Conservation (phyloP, 2,113 vertebrate genomes). For the Dipodomys ordii region DNA sequence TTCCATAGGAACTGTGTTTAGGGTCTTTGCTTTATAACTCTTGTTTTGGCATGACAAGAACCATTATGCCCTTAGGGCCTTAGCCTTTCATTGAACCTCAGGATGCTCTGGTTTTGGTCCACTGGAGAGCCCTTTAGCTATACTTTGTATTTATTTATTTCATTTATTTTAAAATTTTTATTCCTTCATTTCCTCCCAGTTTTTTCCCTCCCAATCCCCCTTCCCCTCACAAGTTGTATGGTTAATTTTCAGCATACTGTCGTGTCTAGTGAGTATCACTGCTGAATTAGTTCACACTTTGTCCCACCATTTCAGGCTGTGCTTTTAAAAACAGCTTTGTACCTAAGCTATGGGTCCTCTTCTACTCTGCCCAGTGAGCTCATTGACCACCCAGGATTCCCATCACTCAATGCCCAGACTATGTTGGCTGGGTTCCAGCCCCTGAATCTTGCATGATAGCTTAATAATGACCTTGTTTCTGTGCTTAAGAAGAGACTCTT, state of each 20-base stretch:
- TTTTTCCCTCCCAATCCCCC: too few species aligned
- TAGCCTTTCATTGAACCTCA: constrained; percentile 55
- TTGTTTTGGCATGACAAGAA: constrained; percentile 73
- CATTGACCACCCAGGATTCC: constrained; percentile 26
- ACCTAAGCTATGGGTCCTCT: constrained; percentile 37
- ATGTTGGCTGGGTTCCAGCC: neutral
- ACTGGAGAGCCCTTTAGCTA: constrained; percentile 26
- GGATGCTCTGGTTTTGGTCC: constrained; percentile 68
- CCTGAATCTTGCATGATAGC: constrained; percentile 21
- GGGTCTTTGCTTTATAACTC: constrained; percentile 52
- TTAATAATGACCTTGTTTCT: constrained; percentile 20
- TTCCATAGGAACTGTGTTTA: neutral
- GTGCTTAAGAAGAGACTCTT: neutral
- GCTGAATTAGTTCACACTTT: too few species aligned
- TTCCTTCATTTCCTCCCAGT: too few species aligned
- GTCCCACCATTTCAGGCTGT: neutral
- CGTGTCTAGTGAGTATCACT: too few species aligned
- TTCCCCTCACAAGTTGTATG: too few species aligned
- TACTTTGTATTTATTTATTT: too few species aligned
- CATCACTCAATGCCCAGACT: constrained; percentile 37
- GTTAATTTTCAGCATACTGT: too few species aligned
- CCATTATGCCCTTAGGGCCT: constrained; percentile 34
- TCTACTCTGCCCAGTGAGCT: constrained; percentile 54
- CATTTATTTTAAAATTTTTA: too few species aligned
- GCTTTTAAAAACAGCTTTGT: constrained; percentile 38